A percentile compares a stretch with the other conserved stretches of the same genome.
phyloP scores from a whole-genome alignment of 1,140 invertebrate species.

The Aphidius ervi region DNA sequence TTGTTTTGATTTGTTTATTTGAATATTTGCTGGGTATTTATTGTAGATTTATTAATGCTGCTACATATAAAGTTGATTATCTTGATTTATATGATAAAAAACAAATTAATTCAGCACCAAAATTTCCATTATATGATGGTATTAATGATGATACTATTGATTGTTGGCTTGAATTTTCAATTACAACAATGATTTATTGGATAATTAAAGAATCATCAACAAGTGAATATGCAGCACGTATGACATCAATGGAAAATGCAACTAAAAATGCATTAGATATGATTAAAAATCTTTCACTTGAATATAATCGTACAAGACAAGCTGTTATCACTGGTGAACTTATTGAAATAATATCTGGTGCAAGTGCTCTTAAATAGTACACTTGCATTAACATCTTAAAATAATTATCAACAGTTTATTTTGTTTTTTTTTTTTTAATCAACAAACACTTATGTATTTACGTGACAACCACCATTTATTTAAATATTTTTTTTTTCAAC shows the following conservation, averaged over 20 bases:
- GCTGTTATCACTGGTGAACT: conserved; percentile 96
- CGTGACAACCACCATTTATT: too few species aligned
- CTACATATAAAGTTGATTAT: conserved; percentile 68
- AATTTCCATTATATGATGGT: conserved; percentile 75
- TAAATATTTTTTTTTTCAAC: neutral
- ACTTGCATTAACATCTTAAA: conserved; percentile 2
- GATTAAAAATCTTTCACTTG: conserved; percentile 91
- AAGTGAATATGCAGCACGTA: conserved; percentile 90
- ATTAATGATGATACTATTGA: conserved; percentile 81
- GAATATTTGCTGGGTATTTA: neutral
- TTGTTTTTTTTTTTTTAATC: neutral
- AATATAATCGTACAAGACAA: conserved; percentile 95
- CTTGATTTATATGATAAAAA: conserved; percentile 73
- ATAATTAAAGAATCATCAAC: conserved; percentile 90
- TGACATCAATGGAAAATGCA: conserved; percentile 98
- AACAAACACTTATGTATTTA: too few species aligned
- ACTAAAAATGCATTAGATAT: conserved; percentile 97
- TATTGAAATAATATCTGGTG: conserved; percentile 99
- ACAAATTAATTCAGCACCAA: conserved; percentile 64
- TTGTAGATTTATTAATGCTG: conserved; percentile 20
- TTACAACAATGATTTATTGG: conserved; percentile 84
- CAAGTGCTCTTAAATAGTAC: conserved; percentile 70
- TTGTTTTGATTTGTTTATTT: neutral
- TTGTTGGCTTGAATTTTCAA: conserved; percentile 87
- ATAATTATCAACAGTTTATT: conserved; percentile 3